Conservation (phyloP, 2,797 vertebrate genomes). For the Hipposideros larvatus region DNA sequence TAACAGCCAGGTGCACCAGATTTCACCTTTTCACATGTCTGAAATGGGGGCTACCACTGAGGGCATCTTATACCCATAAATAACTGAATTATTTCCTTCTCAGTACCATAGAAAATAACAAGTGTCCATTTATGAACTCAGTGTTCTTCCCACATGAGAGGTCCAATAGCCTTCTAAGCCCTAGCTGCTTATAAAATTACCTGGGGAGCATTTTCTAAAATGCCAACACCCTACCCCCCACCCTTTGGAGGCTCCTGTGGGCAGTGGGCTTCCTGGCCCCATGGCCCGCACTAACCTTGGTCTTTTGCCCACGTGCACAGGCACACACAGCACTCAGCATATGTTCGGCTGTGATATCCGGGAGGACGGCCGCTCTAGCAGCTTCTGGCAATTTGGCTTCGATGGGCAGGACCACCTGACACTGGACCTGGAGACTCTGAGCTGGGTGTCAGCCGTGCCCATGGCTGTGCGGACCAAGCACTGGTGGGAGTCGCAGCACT, state of each 20-base stretch:
- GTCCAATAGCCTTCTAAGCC: not conserved
- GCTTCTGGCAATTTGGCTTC: slow-evolving; percentile 56
- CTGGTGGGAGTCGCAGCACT: not conserved
- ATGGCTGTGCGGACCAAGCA: slow-evolving; percentile 20
- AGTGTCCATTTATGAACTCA: not conserved
- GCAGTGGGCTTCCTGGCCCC: not conserved
- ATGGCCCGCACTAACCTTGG: rapidly evolving
- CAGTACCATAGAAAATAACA: not conserved
- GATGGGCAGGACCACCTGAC: slow-evolving; percentile 72
- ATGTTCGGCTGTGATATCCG: slow-evolving; percentile 65
- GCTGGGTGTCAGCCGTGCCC: slow-evolving; percentile 27
- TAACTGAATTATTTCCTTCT: not conserved
- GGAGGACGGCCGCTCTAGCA: not conserved
- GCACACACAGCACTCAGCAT: slow-evolving; percentile 39
- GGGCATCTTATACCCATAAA: not conserved
- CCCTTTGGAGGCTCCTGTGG: not conserved
- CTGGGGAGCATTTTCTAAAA: not conserved
- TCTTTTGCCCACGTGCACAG: not conserved
- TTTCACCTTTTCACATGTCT: not conserved
- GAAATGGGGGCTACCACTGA: not conserved
- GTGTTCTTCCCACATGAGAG: not conserved
- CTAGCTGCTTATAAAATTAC: not conserved
- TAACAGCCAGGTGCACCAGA: not conserved
- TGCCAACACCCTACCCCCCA: too few species aligned
- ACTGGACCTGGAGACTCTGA: slow-evolving; percentile 55